Percentiles rank a stretch among this genome's conserved stretches.
phyloP scores from a whole-genome alignment of 2,113 vertebrate genomes.

The Boleophthalmus pectinirostris region DNA sequence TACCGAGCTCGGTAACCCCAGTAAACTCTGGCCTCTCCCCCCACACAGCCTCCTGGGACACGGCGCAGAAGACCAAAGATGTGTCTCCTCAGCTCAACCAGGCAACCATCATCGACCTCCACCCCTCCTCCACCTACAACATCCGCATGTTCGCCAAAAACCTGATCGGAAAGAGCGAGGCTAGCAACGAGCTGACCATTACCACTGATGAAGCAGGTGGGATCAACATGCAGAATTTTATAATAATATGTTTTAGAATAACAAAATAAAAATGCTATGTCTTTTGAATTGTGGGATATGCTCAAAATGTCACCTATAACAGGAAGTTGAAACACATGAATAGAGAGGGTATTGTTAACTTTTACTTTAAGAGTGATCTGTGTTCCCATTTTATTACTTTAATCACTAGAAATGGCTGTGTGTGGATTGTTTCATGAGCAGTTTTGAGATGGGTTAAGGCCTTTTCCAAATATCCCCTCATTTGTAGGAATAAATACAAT shows the following conservation, averaged over 20 bases:
- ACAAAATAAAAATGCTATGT: no score
- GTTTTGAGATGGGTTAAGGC: background rate
- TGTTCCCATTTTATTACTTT: no score
- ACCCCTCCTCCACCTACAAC: constrained; percentile 98
- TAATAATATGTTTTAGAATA: background rate
- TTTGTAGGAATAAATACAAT: background rate
- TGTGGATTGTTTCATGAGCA: no score
- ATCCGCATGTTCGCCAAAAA: constrained; percentile 99
- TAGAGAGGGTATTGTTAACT: no score
- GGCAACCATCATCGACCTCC: constrained; percentile 98
- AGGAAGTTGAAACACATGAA: no score
- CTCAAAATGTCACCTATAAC: no score
- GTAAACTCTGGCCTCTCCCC: constrained; percentile 43
- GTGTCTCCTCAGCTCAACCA: constrained; percentile 98
- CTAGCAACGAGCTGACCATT: constrained; percentile 98
- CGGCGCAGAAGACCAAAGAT: constrained; percentile 97
- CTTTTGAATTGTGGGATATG: no score
- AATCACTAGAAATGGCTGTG: no score
- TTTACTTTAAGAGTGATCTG: no score
- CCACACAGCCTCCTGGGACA: constrained; percentile 93
- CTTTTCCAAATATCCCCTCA: background rate
- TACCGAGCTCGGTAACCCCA: constrained; percentile 34
- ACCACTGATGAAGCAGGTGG: constrained; percentile 97
- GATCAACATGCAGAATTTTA: background rate
- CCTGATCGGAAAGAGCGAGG: constrained; percentile 95